Percentiles rank a stretch among this genome's conserved stretches.
Evolutionary conservation across 53 echinoderm and acorn worm species (phyloP).

Genomic region (Paelopatides confundens): DNA sequence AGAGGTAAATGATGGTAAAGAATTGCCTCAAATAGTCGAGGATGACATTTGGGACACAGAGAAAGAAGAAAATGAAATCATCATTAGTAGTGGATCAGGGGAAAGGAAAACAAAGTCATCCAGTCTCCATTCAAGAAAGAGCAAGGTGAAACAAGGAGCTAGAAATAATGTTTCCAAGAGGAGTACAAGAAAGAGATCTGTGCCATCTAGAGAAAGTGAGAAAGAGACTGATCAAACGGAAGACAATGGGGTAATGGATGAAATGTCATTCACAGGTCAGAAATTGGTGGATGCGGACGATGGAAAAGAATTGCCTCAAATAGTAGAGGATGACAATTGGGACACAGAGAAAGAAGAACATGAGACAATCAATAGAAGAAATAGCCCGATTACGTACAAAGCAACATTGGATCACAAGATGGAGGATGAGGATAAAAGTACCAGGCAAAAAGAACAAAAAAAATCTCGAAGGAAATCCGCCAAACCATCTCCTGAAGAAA

Average conservation of each 20-base stretch:
- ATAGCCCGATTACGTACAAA: no score
- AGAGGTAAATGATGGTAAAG: no score
- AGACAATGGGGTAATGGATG: not conserved
- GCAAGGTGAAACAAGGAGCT: conserved; percentile 23
- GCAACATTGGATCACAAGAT: no score
- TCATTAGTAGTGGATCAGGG: not conserved
- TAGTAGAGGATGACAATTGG: no score
- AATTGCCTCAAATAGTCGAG: no score
- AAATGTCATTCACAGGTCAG: not conserved
- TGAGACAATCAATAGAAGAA: not conserved
- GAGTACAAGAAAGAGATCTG: not conserved
- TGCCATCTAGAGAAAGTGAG: not conserved
- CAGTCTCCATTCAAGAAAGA: not conserved
- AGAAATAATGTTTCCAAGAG: not conserved
- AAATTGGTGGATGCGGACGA: no score
- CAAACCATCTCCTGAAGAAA: no score
- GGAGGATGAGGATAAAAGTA: no score
- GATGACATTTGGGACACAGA: no score
- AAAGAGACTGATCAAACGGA: not conserved
- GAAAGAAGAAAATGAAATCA: not conserved
- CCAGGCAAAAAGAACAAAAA: no score
- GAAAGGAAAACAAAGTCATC: not conserved
- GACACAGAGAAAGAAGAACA: not conserved
- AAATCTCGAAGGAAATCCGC: no score
- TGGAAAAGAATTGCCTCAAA: no score